Conservation (phyloP, 2,888 invertebrate species). For the Acrocyrtus sp. region DNA sequence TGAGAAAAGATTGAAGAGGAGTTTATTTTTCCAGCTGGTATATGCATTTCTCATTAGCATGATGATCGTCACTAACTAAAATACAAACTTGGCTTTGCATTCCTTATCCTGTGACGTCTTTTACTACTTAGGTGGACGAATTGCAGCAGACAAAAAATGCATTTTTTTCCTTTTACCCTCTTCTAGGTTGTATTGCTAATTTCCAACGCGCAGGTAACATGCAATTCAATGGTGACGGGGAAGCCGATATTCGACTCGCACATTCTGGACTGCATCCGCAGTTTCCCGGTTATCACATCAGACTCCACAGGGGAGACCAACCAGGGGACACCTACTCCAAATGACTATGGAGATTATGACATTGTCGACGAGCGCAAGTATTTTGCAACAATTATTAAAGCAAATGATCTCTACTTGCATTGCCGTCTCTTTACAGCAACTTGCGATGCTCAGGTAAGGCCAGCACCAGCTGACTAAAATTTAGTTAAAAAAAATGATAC, state of each 20-base stretch:
- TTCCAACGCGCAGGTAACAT: constrained; percentile 31
- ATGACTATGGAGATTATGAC: constrained; percentile 8
- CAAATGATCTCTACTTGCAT: constrained; percentile 56
- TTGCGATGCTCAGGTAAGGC: constrained; percentile 51
- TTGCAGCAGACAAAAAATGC: background rate
- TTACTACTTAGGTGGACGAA: background rate
- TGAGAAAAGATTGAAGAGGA: too few relatives aligned
- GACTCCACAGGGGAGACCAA: constrained; percentile 22
- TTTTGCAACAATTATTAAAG: constrained; percentile 51
- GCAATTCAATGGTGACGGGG: constrained; percentile 40
- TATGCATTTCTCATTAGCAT: background rate
- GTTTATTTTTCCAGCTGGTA: too few relatives aligned
- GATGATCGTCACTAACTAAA: background rate
- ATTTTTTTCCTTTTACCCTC: background rate
- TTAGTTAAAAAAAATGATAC: too few relatives aligned
- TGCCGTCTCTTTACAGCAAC: constrained; percentile 52
- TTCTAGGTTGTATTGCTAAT: constrained; percentile 47
- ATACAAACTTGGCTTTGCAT: background rate
- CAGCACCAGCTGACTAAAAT: too few relatives aligned
- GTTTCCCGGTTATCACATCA: constrained; percentile 44
- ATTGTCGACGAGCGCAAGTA: constrained; percentile 36
- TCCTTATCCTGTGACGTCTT: background rate
- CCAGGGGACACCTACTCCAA: background rate
- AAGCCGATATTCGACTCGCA: constrained; percentile 47
- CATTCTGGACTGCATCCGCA: constrained; percentile 44